phyloP scores from a whole-genome alignment of 2,888 invertebrate species.

The Sarcophaga rosellei region DNA sequence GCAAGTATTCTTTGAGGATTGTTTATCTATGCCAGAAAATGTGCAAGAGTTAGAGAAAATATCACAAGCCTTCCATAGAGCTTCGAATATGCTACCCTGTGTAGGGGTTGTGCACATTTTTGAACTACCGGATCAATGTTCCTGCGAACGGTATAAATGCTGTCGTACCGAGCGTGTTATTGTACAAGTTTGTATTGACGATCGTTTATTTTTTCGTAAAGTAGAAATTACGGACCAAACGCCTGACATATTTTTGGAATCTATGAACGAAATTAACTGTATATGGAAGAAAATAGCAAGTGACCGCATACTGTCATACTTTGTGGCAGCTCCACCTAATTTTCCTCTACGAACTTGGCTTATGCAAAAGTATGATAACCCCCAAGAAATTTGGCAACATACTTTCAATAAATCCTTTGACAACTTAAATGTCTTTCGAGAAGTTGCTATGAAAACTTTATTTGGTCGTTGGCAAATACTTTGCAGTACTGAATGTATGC shows the following conservation, averaged over 20 bases:
- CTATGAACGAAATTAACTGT: slow-evolving; percentile 73
- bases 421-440: slow-evolving; percentile 75
- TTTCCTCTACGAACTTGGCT: slow-evolving; percentile 79
- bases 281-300: slow-evolving; percentile 52
- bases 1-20: slow-evolving; percentile 72
- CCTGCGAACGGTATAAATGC: slow-evolving; percentile 68
- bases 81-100: slow-evolving; percentile 77
- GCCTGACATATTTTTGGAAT: slow-evolving; percentile 72
- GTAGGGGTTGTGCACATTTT: slow-evolving; percentile 78
- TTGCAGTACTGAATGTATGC: slow-evolving; percentile 73
- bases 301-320: slow-evolving; percentile 71
- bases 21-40: slow-evolving; percentile 74
- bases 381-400: slow-evolving; percentile 74
- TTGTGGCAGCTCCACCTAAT: slow-evolving; percentile 75
- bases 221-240: slow-evolving; percentile 73
- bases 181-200: slow-evolving; percentile 77
- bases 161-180: slow-evolving; percentile 72
- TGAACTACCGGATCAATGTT: slow-evolving; percentile 73
- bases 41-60: slow-evolving; percentile 74
- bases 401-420: slow-evolving; percentile 78
- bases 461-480: slow-evolving; percentile 79
- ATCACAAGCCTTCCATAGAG: slow-evolving; percentile 73
- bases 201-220: slow-evolving; percentile 78
- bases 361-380: slow-evolving; percentile 75
- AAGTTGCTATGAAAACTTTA: slow-evolving; percentile 76